These are phyloP conservation scores for Monopterus albus DNA, from an alignment of 2,113 vertebrate genomes.

Conservation along the genomic window DNA sequence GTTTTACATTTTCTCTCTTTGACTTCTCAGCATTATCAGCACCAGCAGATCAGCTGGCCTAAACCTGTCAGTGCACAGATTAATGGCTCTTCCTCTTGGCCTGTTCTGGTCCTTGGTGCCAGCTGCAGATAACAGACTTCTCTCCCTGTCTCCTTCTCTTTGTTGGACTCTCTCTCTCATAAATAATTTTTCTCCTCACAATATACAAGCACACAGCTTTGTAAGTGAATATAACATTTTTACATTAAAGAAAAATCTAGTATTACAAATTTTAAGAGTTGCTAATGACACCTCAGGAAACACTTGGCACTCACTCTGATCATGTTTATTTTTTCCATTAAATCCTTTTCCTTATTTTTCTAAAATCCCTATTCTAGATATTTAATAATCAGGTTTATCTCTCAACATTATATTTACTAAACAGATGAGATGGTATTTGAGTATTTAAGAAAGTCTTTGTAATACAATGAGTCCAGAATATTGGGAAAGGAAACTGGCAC, in stretches of 20 bases:
- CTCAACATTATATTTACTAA: too few species aligned
- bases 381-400: too few species aligned
- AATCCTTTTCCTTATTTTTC: too few species aligned
- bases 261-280: too few species aligned
- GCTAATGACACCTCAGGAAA: not conserved
- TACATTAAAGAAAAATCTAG: too few species aligned
- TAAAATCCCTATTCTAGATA: too few species aligned
- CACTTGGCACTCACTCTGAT: not conserved
- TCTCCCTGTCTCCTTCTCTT: constrained; percentile 16
- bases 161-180: constrained; percentile 13
- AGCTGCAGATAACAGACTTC: constrained; percentile 65
- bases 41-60: constrained; percentile 68
- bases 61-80: constrained; percentile 76
- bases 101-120: constrained; percentile 48
- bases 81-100: constrained; percentile 59
- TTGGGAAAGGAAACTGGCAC: too few species aligned
- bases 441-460: not conserved
- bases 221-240: too few species aligned
- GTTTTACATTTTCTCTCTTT: constrained; percentile 55
- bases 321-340: too few species aligned
- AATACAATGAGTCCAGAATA: not conserved
- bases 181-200: constrained; percentile 20
- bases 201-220: not conserved
- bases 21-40: constrained; percentile 56
- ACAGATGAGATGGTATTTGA: too few species aligned